Evolutionary conservation across 23 tunicate species (phyloP).

Genomic region (Trididemnum nubilum): DNA sequence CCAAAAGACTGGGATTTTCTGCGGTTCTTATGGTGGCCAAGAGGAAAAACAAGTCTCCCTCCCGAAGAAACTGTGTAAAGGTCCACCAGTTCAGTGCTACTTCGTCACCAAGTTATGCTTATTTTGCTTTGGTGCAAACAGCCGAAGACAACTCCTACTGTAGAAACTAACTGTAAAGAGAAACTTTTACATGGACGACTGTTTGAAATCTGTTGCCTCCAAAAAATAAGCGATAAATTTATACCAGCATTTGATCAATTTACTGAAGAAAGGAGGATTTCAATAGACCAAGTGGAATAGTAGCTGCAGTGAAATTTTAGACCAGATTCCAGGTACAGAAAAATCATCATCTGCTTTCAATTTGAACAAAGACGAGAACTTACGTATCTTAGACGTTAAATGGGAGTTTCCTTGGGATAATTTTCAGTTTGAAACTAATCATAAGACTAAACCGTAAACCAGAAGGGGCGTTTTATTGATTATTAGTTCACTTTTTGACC

Average conservation of each 20-base stretch:
- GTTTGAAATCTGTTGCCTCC: not conserved
- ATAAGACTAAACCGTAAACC: not conserved
- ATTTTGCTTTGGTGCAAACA: not conserved
- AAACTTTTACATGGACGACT: constrained; percentile 13
- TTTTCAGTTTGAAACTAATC: not conserved
- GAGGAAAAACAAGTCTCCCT: not conserved
- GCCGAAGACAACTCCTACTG: not conserved
- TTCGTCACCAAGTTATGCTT: not conserved
- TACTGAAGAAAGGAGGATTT: not conserved
- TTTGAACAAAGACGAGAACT: not conserved
- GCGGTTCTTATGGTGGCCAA: constrained; percentile 11
- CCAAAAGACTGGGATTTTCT: not conserved
- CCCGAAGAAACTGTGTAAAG: not conserved
- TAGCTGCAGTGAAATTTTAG: not conserved
- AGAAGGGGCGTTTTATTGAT: not conserved
- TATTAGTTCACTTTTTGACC: not conserved
- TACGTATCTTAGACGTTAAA: not conserved
- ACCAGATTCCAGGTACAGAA: not conserved
- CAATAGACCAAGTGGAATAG: not conserved
- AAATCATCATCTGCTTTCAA: not conserved
- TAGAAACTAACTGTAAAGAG: not conserved
- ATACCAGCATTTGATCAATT: not conserved
- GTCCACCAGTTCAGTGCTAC: not conserved
- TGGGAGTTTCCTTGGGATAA: not conserved
- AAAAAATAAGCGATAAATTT: not conserved